These are phyloP conservation scores for Actenoides hombroni DNA, from an alignment of 2,113 vertebrate genomes.

Conservation along the genomic window DNA sequence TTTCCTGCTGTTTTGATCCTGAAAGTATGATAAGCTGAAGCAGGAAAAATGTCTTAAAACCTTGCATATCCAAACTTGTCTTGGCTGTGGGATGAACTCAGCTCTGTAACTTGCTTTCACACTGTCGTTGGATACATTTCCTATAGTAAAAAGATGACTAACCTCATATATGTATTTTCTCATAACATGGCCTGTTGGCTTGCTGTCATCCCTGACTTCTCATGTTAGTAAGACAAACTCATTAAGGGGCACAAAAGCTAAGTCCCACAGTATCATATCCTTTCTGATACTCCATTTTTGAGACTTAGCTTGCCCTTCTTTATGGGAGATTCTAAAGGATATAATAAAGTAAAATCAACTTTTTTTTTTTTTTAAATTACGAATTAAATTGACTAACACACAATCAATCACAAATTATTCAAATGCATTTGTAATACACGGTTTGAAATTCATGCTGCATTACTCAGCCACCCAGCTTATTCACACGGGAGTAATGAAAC, in stretches of 20 bases:
- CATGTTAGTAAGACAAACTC: neutral
- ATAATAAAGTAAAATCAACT: neutral
- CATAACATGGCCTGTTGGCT: neutral
- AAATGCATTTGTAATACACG: neutral
- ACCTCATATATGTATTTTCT: neutral
- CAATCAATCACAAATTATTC: constrained; percentile 37
- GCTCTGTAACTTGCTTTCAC: neutral
- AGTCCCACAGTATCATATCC: neutral
- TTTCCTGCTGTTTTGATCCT: neutral
- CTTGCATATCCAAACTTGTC: neutral
- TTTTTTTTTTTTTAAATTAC: neutral
- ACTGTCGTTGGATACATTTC: neutral
- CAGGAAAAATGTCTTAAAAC: neutral
- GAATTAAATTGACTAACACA: constrained; percentile 41
- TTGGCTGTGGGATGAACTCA: neutral
- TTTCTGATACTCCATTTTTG: neutral
- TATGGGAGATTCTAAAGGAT: neutral
- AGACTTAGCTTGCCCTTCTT: neutral
- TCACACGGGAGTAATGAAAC: constrained; percentile 1
- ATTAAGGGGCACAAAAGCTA: neutral
- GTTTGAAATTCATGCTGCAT: constrained; percentile 44
- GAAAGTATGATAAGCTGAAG: neutral
- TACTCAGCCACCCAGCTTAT: constrained; percentile 24
- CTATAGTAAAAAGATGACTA: neutral
- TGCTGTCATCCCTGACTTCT: neutral